These are phyloP conservation scores for Hermaeophaga mercurialis DNA, from an alignment of 2,888 invertebrate genomes.

Conservation along the genomic window DNA sequence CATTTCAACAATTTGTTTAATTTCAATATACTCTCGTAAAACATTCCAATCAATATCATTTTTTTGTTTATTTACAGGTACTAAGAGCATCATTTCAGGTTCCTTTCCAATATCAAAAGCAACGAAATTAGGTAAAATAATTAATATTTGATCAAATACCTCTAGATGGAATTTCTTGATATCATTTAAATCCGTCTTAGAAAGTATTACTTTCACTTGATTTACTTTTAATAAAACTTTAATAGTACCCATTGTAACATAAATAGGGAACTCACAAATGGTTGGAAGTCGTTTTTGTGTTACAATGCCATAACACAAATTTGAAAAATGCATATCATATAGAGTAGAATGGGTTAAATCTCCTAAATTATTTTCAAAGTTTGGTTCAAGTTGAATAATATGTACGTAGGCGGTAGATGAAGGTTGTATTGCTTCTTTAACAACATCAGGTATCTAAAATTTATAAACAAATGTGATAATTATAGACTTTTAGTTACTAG, in stretches of 20 bases:
- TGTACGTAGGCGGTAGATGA: slow-evolving; percentile 60
- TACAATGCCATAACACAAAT: slow-evolving; percentile 68
- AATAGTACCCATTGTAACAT: slow-evolving; percentile 68
- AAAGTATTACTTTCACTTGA: slow-evolving; percentile 57
- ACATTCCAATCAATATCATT: slow-evolving; percentile 67
- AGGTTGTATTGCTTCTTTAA: slow-evolving; percentile 50
- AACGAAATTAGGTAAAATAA: slow-evolving; percentile 64
- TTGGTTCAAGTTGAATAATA: slow-evolving; percentile 62
- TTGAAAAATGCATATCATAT: slow-evolving; percentile 60
- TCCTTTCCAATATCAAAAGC: slow-evolving; percentile 63
- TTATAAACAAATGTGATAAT: too few species aligned
- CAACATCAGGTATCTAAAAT: slow-evolving; percentile 16
- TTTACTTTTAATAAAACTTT: slow-evolving; percentile 62
- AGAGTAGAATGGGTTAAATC: slow-evolving; percentile 61
- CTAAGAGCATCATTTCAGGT: slow-evolving; percentile 58
- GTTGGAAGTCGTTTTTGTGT: slow-evolving; percentile 65
- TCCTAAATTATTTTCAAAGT: slow-evolving; percentile 57
- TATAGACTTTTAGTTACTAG: too few species aligned
- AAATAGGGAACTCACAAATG: slow-evolving; percentile 75
- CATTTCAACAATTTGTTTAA: slow-evolving; percentile 57
- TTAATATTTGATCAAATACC: slow-evolving; percentile 74
- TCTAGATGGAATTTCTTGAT: slow-evolving; percentile 72
- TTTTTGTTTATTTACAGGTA: slow-evolving; percentile 52
- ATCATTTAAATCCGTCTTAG: slow-evolving; percentile 58
- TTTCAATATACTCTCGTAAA: slow-evolving; percentile 57